Base-by-base conservation (phyloP, 2,888 invertebrate genomes). In the Crioceris asparagi region DNA sequence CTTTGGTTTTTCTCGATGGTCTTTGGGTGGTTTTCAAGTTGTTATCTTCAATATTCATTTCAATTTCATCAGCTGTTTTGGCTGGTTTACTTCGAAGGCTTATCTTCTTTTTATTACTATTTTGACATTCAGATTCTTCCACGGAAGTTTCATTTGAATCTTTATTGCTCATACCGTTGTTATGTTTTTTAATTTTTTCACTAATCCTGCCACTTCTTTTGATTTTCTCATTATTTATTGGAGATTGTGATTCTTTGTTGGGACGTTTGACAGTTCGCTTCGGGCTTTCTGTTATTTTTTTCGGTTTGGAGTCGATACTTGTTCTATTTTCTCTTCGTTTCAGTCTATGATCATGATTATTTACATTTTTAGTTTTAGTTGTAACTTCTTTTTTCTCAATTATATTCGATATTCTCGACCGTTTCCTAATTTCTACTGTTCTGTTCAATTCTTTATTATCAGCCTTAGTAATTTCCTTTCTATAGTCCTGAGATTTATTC, bases 1-100 rank as follows among this genome's bases (percentile, higher is more conserved):
- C 80, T 59, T 83, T 83, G 1, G 81, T 81, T 60, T 80, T 82
- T 21, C 83, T 67, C 7, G 74, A 69, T 0, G 79, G 79, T 26
- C 80, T 39, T 26, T 47, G 47, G 7, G 41, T 45, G 11, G 17
- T 25, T 23, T 33, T 33, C 12, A 26, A 31, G 2, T 11, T 26
- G 38, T 37, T 36, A n/a, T n/a, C n/a, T n/a, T n/a, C n/a, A n/a
- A n/a, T n/a, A n/a, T n/a, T n/a, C n/a, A n/a, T n/a, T n/a, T n/a
- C n/a, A n/a, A n/a, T n/a, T n/a, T n/a, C n/a, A n/a, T n/a, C n/a
- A n/a, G n/a, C n/a, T n/a, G n/a, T n/a, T n/a, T n/a, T n/a, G n/a
- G n/a, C n/a, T n/a, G n/a, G n/a, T n/a, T n/a, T n/a, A n/a, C n/a
- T n/a, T n/a, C n/a, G n/a, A n/a, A n/a, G n/a, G n/a, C n/a, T n/a